Conservation (phyloP, 2,797 vertebrate species). For the Myoxocephalus aenaeus region DNA sequence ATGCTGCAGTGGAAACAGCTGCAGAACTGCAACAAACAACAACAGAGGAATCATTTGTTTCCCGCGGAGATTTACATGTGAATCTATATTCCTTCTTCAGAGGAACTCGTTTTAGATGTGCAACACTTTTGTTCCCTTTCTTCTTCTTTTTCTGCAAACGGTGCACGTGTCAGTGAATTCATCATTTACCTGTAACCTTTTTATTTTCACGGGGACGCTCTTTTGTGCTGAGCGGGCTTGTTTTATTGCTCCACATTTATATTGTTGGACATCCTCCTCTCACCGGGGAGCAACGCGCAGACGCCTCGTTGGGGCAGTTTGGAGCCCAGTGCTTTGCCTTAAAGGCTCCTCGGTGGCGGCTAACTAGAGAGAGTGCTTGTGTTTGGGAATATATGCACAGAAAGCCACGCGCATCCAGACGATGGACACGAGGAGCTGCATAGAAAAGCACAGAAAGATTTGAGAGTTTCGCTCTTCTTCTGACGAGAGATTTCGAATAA, state of each 20-base stretch:
- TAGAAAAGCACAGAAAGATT: too few species aligned
- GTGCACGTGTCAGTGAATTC: neutral
- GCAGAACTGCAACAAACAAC: neutral
- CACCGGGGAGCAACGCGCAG: neutral
- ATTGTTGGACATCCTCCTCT: neutral
- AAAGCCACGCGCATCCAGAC: too few species aligned
- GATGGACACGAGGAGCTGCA: too few species aligned
- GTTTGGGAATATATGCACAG: too few species aligned
- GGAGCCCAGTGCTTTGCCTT: conserved; percentile 1
- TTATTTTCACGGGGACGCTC: neutral
- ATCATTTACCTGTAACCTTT: conserved; percentile 6
- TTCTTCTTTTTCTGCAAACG: neutral
- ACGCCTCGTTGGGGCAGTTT: too few species aligned
- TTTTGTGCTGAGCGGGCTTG: conserved; percentile 26
- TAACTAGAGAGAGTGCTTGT: neutral
- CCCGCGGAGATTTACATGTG: neutral
- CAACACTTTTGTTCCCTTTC: neutral
- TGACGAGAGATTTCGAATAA: too few species aligned
- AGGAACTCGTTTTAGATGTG: neutral
- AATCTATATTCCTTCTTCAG: neutral
- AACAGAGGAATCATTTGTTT: neutral
- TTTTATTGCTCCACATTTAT: conserved; percentile 29
- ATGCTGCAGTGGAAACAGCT: neutral
- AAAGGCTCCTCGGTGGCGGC: neutral
- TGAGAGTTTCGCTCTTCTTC: too few species aligned